Percentiles rank a stretch among this genome's conserved stretches.
These are phyloP conservation scores for Pangasius sanitwongsei DNA, from an alignment of 2,797 vertebrate genomes.

Conservation along the genomic window DNA sequence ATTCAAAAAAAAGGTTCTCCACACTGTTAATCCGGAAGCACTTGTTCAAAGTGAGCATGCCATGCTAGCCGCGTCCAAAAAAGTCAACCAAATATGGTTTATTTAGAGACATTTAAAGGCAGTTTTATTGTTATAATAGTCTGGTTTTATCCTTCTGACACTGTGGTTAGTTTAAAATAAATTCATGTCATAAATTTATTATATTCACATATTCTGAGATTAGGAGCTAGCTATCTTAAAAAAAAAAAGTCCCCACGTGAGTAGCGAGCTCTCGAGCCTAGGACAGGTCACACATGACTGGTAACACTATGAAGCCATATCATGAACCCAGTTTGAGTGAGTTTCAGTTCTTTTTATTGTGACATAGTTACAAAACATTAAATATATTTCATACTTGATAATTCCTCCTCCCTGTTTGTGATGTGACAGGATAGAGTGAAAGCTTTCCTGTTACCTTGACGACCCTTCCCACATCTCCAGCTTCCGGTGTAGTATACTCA, in stretches of 20 bases:
- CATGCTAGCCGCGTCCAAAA: neutral
- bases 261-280: neutral
- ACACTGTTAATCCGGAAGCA: neutral
- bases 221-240: neutral
- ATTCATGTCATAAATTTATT: neutral
- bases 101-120: neutral
- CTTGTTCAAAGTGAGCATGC: neutral
- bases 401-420: neutral
- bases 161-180: neutral
- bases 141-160: neutral
- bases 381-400: neutral
- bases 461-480: neutral
- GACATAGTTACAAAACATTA: no score
- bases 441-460: conserved; percentile 14
- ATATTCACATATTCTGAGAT: neutral
- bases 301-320: neutral
- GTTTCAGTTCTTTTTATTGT: neutral
- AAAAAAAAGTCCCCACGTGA: conserved; percentile 23
- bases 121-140: neutral
- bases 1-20: no score
- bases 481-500: neutral
- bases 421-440: neutral
- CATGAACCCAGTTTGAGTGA: neutral
- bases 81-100: neutral
- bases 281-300: neutral